Evolutionary conservation across 1,140 invertebrate species (phyloP).

Genomic region (Cryptotermes secundus): DNA sequence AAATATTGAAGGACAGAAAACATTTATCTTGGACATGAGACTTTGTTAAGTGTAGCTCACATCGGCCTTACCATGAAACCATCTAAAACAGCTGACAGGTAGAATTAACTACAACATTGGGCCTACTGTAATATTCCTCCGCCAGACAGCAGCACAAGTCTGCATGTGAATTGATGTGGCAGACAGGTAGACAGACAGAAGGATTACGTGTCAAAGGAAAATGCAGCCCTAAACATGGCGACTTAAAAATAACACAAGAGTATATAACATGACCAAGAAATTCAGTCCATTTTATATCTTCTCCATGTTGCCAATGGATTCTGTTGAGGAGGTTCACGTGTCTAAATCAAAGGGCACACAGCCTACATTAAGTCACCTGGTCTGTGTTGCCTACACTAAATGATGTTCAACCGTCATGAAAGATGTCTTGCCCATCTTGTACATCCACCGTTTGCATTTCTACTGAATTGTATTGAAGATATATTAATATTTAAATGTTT

Average conservation of each 20-base stretch:
- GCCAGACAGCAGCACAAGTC: background rate
- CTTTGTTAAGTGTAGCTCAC: background rate
- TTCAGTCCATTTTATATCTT: background rate
- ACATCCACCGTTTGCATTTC: too few species aligned
- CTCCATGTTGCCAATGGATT: background rate
- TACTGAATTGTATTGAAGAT: too few species aligned
- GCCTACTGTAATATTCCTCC: background rate
- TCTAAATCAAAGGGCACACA: too few species aligned
- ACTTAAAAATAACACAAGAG: background rate
- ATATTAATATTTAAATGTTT: too few species aligned
- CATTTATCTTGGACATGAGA: background rate
- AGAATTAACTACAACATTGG: background rate
- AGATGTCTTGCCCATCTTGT: too few species aligned
- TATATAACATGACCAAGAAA: background rate
- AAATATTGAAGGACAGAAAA: too few species aligned
- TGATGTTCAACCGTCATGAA: too few species aligned
- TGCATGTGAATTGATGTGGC: conserved; percentile 16
- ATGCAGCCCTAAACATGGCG: background rate
- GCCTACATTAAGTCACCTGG: too few species aligned
- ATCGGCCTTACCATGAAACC: background rate
- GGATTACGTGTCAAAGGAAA: conserved; percentile 1
- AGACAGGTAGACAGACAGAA: conserved; percentile 1
- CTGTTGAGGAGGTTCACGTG: too few species aligned
- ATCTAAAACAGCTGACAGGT: background rate
- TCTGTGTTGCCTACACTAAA: too few species aligned